These are phyloP conservation scores for Volucella zonaria DNA, from an alignment of 2,888 invertebrate species.

Conservation along the genomic window DNA sequence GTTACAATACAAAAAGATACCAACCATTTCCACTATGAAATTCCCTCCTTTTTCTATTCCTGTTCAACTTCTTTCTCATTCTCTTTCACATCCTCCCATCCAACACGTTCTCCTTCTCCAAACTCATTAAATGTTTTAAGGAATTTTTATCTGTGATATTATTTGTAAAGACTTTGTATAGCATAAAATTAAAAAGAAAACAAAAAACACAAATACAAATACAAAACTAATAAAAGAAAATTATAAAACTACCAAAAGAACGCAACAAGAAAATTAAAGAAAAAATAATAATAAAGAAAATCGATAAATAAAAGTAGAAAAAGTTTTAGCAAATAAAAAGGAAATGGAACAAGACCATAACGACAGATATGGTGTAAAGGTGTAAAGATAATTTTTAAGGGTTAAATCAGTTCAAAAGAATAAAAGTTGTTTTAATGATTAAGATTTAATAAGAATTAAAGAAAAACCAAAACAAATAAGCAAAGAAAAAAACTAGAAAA, in stretches of 20 bases:
- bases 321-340: constrained; percentile 52
- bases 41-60: not conserved
- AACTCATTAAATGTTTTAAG: constrained; percentile 74
- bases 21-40: not conserved
- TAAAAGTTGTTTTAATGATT: constrained; percentile 17
- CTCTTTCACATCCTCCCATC: constrained; percentile 4
- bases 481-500: constrained; percentile 24
- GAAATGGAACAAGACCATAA: constrained; percentile 22
- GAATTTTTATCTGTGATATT: constrained; percentile 77
- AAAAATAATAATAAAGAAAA: constrained; percentile 27
- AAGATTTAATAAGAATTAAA: constrained; percentile 51
- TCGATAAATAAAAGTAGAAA: constrained; percentile 34
- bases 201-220: not conserved
- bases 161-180: constrained; percentile 75
- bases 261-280: no score
- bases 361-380: constrained; percentile 23
- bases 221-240: constrained; percentile 42
- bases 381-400: constrained; percentile 58
- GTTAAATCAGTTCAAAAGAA: constrained; percentile 63
- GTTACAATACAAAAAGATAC: constrained; percentile 17
- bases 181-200: constrained; percentile 30
- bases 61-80: not conserved
- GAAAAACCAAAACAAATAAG: constrained; percentile 14
- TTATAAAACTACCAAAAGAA: constrained; percentile 40
- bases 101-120: constrained; percentile 12